A percentile compares a stretch with the other conserved stretches of the same genome.
Evolutionary conservation across 2,113 vertebrate genomes (phyloP).

Genomic region (Aegithalos caudatus): DNA sequence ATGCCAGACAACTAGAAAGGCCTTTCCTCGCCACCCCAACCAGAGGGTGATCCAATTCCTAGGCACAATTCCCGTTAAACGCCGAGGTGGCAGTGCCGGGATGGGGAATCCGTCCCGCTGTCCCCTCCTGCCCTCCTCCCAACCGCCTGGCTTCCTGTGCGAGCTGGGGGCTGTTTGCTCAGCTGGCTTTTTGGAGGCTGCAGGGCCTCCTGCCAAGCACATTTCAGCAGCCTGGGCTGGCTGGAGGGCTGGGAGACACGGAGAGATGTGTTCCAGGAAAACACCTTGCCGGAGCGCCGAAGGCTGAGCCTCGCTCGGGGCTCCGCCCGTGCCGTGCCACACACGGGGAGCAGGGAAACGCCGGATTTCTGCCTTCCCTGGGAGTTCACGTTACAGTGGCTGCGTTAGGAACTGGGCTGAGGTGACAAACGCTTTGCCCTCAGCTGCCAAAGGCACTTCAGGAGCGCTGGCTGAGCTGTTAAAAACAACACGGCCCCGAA

Average conservation of each 20-base stretch:
- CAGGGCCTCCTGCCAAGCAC: constrained; percentile 9
- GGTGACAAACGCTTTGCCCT: not conserved
- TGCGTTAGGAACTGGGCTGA: not conserved
- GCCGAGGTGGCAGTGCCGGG: not conserved
- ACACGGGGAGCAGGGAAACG: not conserved
- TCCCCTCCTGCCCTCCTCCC: constrained; percentile 13
- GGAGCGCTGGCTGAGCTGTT: not conserved
- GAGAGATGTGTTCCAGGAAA: not conserved
- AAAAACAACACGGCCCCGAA: not conserved
- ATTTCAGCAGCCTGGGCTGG: constrained; percentile 13
- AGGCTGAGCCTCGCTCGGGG: not conserved
- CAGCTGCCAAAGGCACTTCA: not conserved
- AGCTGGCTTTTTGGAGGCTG: constrained; percentile 11
- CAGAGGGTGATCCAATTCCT: not conserved
- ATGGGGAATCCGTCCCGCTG: not conserved
- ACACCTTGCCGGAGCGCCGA: not conserved
- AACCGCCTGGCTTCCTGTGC: not conserved
- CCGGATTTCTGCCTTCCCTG: not conserved
- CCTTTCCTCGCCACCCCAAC: not conserved
- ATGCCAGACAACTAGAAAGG: not conserved
- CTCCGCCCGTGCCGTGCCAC: not conserved
- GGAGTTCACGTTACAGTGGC: not conserved
- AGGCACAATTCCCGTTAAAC: not conserved
- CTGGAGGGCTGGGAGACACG: not conserved
- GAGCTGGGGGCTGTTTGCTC: constrained; percentile 14